Evolutionary conservation across 2,113 vertebrate genomes (phyloP), one percentile per base, ranked within the genome.

Genomic region (Melanostigma gelatinosum): DNA sequence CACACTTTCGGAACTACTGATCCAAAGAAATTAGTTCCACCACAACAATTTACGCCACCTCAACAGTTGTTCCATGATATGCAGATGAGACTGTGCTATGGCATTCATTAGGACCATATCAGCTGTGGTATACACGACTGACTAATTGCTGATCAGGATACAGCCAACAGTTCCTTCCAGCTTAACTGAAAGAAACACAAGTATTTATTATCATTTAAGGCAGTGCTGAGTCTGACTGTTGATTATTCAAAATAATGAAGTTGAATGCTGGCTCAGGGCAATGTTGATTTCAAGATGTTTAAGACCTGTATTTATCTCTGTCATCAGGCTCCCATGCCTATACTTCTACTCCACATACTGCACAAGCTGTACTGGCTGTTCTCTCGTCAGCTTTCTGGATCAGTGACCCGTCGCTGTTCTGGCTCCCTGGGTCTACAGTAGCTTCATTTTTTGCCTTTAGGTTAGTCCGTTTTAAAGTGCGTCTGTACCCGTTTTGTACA

Each of bases 401-500:
- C 36, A 10, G 12, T 20, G 50, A 73, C 10, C 13, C n/a, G 48
- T 48, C 13, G 22, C 32, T 46, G 7, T 22, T 32, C 22, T 42
- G 29, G 40, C 44, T 9, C 34, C 66, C 32, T 8, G 10, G 22
- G 12, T 77, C 54, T 64, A 13, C 12, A 9, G n/a, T 13, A 15
- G 13, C 34, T 22, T 11, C 54, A 13, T 27, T 27, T 36, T 11
- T 42, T 46, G 48, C 57, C 13, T 61, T 44, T 1, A 32, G 2
- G n/a, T 66, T 22, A 16, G 10, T 42, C 40, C 57, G 22, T 55
- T 73, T 57, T 58, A 42, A 74, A 80, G 52, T 52, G 34, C 1
- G 6, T 72, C 72, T 75, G 46, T 38, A 63, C 50, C 66, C 57
- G 18, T 61, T 82, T 82, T 85, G 32, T 71, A 58, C 46, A 85